Percentiles rank a stretch among this genome's conserved stretches.
Evolutionary conservation across 2,888 invertebrate species (phyloP).

Genomic region (Fragum fragum): DNA sequence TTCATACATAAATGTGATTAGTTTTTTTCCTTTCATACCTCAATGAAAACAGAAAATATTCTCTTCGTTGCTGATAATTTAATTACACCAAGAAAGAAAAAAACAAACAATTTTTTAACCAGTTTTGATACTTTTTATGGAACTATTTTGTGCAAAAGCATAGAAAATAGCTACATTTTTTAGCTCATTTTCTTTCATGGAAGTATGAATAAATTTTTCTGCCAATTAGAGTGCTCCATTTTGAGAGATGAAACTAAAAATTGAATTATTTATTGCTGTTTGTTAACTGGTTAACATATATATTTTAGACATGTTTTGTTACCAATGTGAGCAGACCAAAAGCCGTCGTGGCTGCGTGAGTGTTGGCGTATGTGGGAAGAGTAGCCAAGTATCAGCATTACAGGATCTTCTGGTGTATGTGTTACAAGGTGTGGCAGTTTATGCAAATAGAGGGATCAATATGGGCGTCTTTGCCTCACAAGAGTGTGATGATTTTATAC

Average conservation of each 20-base stretch:
- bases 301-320: constrained; percentile 84
- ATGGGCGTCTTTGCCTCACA: constrained; percentile 58
- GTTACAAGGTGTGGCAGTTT: constrained; percentile 68
- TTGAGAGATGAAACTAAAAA: too few species aligned
- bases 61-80: too few species aligned
- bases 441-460: constrained; percentile 61
- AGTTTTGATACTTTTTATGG: too few species aligned
- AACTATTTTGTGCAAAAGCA: too few species aligned
- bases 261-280: background rate
- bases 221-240: too few species aligned
- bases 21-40: too few species aligned
- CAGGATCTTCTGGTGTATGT: constrained; percentile 73
- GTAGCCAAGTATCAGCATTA: constrained; percentile 72
- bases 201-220: too few species aligned
- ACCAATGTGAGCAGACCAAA: constrained; percentile 79
- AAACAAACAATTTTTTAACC: background rate
- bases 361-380: constrained; percentile 79
- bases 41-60: too few species aligned
- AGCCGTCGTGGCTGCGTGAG: constrained; percentile 73
- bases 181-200: background rate
- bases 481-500: constrained; percentile 67
- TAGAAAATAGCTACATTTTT: background rate
- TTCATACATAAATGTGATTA: too few species aligned
- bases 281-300: too few species aligned
- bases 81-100: background rate